These are phyloP conservation scores for Lysiphlebus fabarum DNA, from an alignment of 1,140 invertebrate species.

Conservation along the genomic window DNA sequence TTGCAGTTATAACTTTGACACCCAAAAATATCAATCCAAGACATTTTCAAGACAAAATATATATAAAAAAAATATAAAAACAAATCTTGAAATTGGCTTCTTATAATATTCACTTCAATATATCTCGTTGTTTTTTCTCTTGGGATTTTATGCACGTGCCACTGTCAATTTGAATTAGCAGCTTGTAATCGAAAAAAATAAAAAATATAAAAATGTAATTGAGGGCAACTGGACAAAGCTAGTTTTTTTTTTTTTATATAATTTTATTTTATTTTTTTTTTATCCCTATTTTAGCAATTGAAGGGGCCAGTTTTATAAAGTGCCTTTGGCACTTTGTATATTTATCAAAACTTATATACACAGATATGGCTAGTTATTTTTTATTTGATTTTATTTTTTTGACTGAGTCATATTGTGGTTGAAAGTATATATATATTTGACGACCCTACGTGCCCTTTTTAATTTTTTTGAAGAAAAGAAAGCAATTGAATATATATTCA, in stretches of 20 bases:
- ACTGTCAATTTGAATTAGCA: conserved; percentile 41
- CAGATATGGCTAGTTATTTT: no score
- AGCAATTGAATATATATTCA: conserved; percentile 24
- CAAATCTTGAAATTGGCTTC: conserved; percentile 16
- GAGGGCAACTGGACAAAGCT: conserved; percentile 21
- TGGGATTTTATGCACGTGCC: conserved; percentile 40
- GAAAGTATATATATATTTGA: background rate
- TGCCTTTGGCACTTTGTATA: no score
- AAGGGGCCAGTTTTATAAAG: no score
- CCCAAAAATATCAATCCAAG: background rate
- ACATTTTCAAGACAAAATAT: conserved; percentile 3
- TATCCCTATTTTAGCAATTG: background rate
- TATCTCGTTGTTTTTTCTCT: conserved; percentile 16
- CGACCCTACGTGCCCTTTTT: conserved; percentile 11
- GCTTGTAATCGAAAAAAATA: background rate
- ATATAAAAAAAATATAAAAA: background rate
- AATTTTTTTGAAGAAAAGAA: conserved; percentile 22
- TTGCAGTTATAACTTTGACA: no score
- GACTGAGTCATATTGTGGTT: conserved; percentile 17
- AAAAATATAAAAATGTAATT: background rate
- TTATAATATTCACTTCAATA: conserved; percentile 19
- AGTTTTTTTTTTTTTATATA: conserved; percentile 19
- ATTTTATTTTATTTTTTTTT: conserved; percentile 17
- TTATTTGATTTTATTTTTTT: background rate
- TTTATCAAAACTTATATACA: background rate